Conservation (phyloP, 2,797 vertebrate species). For the Eupleurogrammus muticus region DNA sequence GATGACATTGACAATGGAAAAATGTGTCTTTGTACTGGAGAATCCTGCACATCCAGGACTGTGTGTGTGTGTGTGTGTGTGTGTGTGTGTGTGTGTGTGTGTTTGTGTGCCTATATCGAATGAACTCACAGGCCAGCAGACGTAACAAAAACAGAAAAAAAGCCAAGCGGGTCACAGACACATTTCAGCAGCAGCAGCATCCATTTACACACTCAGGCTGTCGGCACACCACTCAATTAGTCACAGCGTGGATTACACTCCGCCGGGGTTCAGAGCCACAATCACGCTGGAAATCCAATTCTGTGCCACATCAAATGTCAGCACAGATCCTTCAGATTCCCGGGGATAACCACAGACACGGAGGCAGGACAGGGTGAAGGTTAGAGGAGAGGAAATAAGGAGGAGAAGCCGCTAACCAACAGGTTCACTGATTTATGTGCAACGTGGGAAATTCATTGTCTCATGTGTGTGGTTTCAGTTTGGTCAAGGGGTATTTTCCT, state of each 20-base stretch:
- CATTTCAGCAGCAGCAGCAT: conserved; percentile 63
- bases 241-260: conserved; percentile 77
- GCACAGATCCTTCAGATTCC: conserved; percentile 68
- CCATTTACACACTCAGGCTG: conserved; percentile 71
- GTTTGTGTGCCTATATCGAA: conserved; percentile 35
- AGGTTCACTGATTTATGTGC: conserved; percentile 1
- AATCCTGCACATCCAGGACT: conserved; percentile 29
- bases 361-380: conserved; percentile 46
- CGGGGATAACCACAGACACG: conserved; percentile 59
- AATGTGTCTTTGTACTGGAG: conserved; percentile 37
- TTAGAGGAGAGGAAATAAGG: conserved; percentile 42
- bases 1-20: conserved; percentile 63
- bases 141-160: background rate
- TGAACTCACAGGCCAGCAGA: conserved; percentile 48
- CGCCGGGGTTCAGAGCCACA: conserved; percentile 61
- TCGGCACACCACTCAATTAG: conserved; percentile 77
- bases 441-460: background rate
- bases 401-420: conserved; percentile 14
- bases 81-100: background rate
- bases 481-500: background rate
- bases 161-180: conserved; percentile 58
- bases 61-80: background rate
- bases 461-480: background rate
- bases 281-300: conserved; percentile 76
- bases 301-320: conserved; percentile 79